Conservation (phyloP, 92 coral and sea anemone genomes). For the Meandrina meandrites region DNA sequence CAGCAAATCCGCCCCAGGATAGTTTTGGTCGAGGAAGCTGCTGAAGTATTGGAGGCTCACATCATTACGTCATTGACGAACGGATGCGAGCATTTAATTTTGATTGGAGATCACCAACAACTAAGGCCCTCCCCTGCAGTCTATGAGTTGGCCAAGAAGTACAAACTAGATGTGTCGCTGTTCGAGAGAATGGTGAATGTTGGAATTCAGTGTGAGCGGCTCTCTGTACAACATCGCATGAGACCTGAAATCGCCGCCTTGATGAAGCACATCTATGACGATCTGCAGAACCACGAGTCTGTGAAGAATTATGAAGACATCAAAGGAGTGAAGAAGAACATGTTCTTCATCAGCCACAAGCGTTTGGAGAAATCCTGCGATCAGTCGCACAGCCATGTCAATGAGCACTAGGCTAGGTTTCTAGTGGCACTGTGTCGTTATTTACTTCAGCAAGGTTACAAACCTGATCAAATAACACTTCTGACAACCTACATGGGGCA, state of each 20-base stretch:
- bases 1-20: constrained; percentile 78
- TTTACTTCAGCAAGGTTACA: constrained; percentile 81
- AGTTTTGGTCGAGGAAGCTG: constrained; percentile 91
- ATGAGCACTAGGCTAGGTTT: constrained; percentile 81
- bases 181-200: constrained; percentile 86
- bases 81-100: constrained; percentile 82
- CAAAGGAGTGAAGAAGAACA: constrained; percentile 72
- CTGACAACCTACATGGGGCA: constrained; percentile 88
- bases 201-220: constrained; percentile 63
- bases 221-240: constrained; percentile 94
- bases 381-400: constrained; percentile 76
- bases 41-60: constrained; percentile 96
- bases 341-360: constrained; percentile 81
- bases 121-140: constrained; percentile 88
- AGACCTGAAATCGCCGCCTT: constrained; percentile 86
- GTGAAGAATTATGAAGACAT: constrained; percentile 74
- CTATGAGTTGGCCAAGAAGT: constrained; percentile 70
- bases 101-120: constrained; percentile 96
- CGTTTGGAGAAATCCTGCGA: constrained; percentile 61
- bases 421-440: constrained; percentile 80
- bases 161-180: constrained; percentile 81
- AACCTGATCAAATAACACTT: constrained; percentile 66
- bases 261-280: constrained; percentile 79
- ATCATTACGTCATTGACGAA: constrained; percentile 73
- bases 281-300: constrained; percentile 70